phyloP scores from a whole-genome alignment of 1,140 invertebrate species.

The Drosophila ficusphila region DNA sequence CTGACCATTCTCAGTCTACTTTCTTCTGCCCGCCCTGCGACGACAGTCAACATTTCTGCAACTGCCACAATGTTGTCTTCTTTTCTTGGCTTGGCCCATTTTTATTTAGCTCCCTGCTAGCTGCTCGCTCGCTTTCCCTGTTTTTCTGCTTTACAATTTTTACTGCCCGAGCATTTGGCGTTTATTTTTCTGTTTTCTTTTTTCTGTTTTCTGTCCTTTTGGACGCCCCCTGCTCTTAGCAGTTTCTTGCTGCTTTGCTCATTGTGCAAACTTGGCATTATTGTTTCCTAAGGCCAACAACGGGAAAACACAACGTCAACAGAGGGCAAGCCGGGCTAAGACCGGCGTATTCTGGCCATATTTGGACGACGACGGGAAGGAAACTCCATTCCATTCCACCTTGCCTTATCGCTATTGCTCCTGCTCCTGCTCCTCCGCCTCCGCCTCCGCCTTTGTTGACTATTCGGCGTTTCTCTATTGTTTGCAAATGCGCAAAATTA shows the following conservation, averaged over 20 bases:
- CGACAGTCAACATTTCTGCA: slow-evolving; percentile 79
- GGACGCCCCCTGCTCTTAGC: slow-evolving; percentile 9
- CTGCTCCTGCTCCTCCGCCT: no score
- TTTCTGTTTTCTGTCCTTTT: neutral
- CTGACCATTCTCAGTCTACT: neutral
- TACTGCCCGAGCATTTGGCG: slow-evolving; percentile 75
- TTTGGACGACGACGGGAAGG: slow-evolving; percentile 11
- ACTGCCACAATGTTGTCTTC: slow-evolving; percentile 81
- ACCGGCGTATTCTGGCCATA: slow-evolving; percentile 26
- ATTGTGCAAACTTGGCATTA: slow-evolving; percentile 83
- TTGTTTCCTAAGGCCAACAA: slow-evolving; percentile 81
- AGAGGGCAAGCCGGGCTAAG: slow-evolving; percentile 55
- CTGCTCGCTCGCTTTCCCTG: slow-evolving; percentile 24
- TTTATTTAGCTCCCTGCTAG: slow-evolving; percentile 51
- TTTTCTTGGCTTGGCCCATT: slow-evolving; percentile 63
- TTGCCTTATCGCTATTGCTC: slow-evolving; percentile 55
- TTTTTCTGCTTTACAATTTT: slow-evolving; percentile 73
- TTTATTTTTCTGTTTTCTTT: slow-evolving; percentile 44
- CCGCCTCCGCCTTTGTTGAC: slow-evolving; percentile 58
- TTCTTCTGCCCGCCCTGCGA: slow-evolving; percentile 5
- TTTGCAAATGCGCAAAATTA: slow-evolving; percentile 80
- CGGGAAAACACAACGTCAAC: slow-evolving; percentile 78
- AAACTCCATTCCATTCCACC: slow-evolving; percentile 38
- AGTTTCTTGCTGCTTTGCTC: slow-evolving; percentile 62
- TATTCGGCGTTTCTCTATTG: slow-evolving; percentile 69